Base-by-base conservation (phyloP, 2,797 vertebrate genomes). In the Aselliscus stoliczkanus region DNA sequence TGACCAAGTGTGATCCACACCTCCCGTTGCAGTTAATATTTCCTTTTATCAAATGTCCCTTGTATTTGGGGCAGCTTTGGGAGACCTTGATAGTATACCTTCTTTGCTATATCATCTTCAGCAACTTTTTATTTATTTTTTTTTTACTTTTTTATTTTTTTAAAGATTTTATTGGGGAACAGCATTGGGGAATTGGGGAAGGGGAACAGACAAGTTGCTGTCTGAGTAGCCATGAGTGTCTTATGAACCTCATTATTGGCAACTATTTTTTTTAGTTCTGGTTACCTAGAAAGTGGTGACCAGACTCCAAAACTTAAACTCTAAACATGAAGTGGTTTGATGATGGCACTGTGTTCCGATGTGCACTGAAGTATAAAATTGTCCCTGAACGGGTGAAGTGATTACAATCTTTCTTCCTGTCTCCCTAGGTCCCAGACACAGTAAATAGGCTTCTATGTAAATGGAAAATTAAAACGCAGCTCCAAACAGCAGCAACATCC, bases 61-160 rank as follows among this genome's bases (percentile, higher is more conserved):
- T 93, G 67, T 54, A 54, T 72, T 67, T 18, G 56, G 81, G 92
- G 60, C 50, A 92, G 44, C 34, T 52, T 75, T 96, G 90, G 64
- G 70, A 96, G 70, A 94, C 65, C 64, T 47, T 54, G 47, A 73
- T 67, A 64, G 77, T 25, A 77, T 27, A 50, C 23, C 69, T 64
- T 93, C 65, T 90, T 81, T 65, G 70, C 77, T 88, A 83, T 88
- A 83, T 65, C 47, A 75, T 82, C 70, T 96, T 95, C 79, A 96
- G 58, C 90, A 93, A 93, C 70, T 80, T 76, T 82, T 95, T n/a
- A n/a, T n/a, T n/a, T n/a, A n/a, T n/a, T n/a, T n/a, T n/a, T n/a
- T n/a, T n/a, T n/a, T n/a, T n/a, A n/a, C n/a, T n/a, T n/a, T n/a
- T n/a, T n/a, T n/a, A n/a, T n/a, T n/a, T n/a, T n/a, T n/a, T n/a